Conservation (phyloP, 2,113 vertebrate species). For the Ceyx margarethae region DNA sequence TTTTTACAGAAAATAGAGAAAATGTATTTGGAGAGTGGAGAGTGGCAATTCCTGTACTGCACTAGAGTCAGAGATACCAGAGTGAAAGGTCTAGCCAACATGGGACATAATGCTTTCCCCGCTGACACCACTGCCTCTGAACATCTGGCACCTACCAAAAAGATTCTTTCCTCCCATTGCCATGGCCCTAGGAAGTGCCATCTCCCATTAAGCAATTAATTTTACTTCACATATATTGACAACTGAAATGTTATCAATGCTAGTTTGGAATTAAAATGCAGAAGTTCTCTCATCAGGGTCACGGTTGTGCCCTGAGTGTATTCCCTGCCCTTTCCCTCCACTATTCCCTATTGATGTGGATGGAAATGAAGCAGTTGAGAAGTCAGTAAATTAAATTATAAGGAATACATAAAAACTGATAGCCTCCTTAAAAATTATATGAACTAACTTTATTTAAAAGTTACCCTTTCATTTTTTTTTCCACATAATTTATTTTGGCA, state of each 20-base stretch:
- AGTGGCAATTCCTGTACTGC: not conserved
- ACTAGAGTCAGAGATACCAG: not conserved
- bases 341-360: not conserved
- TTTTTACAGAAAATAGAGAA: not conserved
- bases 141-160: not conserved
- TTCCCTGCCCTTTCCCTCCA: not conserved
- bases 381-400: not conserved
- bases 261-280: not conserved
- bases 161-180: not conserved
- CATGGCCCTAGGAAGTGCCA: not conserved
- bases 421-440: slow-evolving; percentile 1
- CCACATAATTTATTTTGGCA: slow-evolving; percentile 34
- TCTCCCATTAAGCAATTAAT: not conserved
- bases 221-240: not conserved
- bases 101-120: not conserved
- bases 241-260: not conserved
- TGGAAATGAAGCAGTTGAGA: not conserved
- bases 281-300: not conserved
- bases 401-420: not conserved
- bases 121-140: not conserved
- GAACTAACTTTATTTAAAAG: slow-evolving; percentile 50
- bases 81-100: accelerated
- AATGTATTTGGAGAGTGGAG: not conserved
- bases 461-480: slow-evolving; percentile 43
- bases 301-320: not conserved